Base-by-base conservation (phyloP, 2,888 invertebrate species). In the Itoplectis maculator region DNA sequence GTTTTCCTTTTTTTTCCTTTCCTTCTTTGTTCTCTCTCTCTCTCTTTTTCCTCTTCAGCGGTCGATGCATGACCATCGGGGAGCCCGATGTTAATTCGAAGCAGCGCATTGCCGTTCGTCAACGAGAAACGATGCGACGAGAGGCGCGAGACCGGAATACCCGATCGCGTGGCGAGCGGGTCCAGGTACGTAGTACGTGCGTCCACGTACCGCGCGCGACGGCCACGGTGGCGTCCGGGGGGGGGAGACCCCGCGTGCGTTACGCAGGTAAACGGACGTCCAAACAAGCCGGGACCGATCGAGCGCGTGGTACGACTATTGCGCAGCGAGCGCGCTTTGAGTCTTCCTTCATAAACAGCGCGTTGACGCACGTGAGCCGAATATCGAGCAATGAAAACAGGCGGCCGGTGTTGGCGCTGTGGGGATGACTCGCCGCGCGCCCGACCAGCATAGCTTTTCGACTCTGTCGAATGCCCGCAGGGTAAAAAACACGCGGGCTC, bases 281-380 rank as follows among this genome's bases (percentile, higher is more conserved):
- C 70, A 76, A 75, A 75, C 70, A 66, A 54, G 42, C 37, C 42
- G 72, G 79, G 80, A n/a, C n/a, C n/a, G n/a, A n/a, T 54, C 47
- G 68, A 74, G 65, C 63, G 47, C 51, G 54, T 49, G 5, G n/a
- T 5, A 29, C 18, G 65, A 49, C 77, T 81, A 86, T 82, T 79
- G 81, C 86, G 84, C 79, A 81, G 72, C 86, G 49, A 72, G 70
- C 29, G 49, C 72, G 70, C n/a, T n/a, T n/a, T n/a, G 81, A 79
- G 69, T 74, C 45, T 75, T 75, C 79, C 82, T 78, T 82, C 79
- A 82, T 82, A 76, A 82, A 82, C 70, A 72, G 63, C 66, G 70
- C 29, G 42, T 51, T 42, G 45, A 42, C 51, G 66, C 63, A 72
- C 79, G 82, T 63, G 66, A 72, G 45, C 61, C 49, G 79, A 72